Base-by-base conservation (phyloP, 1,140 invertebrate species). In the Brachionus rubens region DNA sequence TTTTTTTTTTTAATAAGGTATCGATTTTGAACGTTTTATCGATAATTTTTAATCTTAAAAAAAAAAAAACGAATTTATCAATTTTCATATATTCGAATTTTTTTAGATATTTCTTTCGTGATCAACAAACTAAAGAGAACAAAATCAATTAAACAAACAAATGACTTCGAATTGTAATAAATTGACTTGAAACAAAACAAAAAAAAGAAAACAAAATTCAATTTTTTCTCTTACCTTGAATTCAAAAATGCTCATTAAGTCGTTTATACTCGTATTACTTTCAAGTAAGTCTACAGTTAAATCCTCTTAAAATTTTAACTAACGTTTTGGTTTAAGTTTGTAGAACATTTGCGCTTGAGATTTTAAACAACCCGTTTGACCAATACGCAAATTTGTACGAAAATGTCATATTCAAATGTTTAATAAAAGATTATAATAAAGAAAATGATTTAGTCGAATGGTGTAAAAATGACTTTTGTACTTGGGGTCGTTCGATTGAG, bases 381-480 rank as follows among this genome's bases (percentile, higher is more conserved):
- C 68, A 72, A n/a, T 72, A 26, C 28, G 14, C 46, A 12, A 40
- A 36, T 54, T 33, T 48, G 16, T 28, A 54, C 33, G 46, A 28
- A 50, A 72, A 72, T 50, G 46, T 28, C 12, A 16, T 21, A n/a
- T 54, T 72, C 3, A 46, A 47, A 12, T 72, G 68, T 30, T 12
- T 33, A 40, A 30, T 72, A 16, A 50, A 72, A 16, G 68, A 72
- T 16, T 72, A 72, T 36, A 48, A 72, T 16, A 6, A 36, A 50
- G 36, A 19, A 50, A 50, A 28, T 21, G 68, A 72, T 50, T 28
- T 30, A 30, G 28, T 72, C 24, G 68, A 72, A 41, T 72, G 68
- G 68, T 72, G 68, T 50, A 72, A 72, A 28, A 72, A 72, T 33
- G 68, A 72, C 50, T 72, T 72, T 72, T 72, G 68, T 28, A 72